Evolutionary conservation across 2,113 vertebrate species (phyloP).

Genomic region (Neolamprologus longior): DNA sequence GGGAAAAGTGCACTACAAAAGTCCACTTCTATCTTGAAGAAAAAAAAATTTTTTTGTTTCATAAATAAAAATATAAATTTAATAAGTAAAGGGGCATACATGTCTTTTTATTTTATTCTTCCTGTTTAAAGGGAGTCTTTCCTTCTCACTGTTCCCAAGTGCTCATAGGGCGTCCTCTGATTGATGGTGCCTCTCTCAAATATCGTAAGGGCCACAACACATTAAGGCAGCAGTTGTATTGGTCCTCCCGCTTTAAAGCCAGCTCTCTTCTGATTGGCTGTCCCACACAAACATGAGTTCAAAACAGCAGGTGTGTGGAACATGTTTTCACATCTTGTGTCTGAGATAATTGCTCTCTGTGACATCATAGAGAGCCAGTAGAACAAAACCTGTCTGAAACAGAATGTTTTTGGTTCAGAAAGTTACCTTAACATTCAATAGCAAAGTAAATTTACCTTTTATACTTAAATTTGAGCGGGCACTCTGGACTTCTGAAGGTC

Average conservation of each 20-base stretch:
- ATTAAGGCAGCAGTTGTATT: neutral
- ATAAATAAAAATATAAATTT: neutral
- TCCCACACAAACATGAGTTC: neutral
- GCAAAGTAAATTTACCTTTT: neutral
- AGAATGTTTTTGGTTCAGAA: neutral
- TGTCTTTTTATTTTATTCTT: neutral
- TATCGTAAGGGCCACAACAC: accelerated
- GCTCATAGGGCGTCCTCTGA: neutral
- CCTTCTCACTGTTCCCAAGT: neutral
- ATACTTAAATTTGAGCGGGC: neutral
- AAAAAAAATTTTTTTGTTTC: neutral
- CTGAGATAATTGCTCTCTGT: neutral
- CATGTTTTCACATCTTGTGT: neutral
- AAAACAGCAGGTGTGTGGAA: accelerated
- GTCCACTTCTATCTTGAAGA: neutral
- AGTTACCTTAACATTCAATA: neutral
- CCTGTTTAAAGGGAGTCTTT: neutral
- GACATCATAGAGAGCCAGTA: neutral
- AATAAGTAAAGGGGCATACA: neutral
- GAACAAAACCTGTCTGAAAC: neutral
- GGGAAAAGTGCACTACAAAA: neutral
- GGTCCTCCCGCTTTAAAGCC: neutral
- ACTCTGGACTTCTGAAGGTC: neutral
- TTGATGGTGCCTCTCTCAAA: neutral
- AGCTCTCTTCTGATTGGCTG: neutral